These are phyloP conservation scores for Cercopithecus mona DNA, from an alignment of 2,113 vertebrate genomes.

Conservation along the genomic window DNA sequence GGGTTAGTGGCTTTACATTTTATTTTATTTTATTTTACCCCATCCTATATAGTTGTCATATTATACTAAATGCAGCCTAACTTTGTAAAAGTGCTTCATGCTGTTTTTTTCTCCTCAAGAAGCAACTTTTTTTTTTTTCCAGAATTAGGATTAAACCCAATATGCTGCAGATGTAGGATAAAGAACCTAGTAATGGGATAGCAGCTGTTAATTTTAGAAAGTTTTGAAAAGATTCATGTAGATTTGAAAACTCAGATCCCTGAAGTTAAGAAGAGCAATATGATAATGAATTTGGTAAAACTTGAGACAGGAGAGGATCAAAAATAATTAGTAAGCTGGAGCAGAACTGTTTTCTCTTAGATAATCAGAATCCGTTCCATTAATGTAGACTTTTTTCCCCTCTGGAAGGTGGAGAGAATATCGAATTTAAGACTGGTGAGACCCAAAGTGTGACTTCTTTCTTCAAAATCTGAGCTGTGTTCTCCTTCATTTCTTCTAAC, in stretches of 20 bases:
- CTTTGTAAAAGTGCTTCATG: not conserved
- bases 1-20: not conserved
- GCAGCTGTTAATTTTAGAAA: constrained; percentile 33
- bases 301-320: not conserved
- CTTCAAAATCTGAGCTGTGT: not conserved
- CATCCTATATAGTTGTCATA: not conserved
- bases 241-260: not conserved
- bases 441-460: not conserved
- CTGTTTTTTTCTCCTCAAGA: not conserved
- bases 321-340: constrained; percentile 10
- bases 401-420: not conserved
- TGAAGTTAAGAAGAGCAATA: not conserved
- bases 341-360: not conserved
- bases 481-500: not conserved
- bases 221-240: not conserved
- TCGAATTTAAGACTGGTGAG: not conserved
- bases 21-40: constrained; percentile 30
- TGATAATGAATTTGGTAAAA: constrained; percentile 10
- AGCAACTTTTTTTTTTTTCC: not conserved
- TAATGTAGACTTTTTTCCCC: not conserved
- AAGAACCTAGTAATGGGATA: not conserved
- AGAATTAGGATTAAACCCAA: not conserved
- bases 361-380: not conserved
- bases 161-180: not conserved
- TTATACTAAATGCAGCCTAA: not conserved